A percentile compares a stretch with the other conserved stretches of the same genome.
phyloP scores from a whole-genome alignment of 2,113 vertebrate genomes.

The Mirza zaza region DNA sequence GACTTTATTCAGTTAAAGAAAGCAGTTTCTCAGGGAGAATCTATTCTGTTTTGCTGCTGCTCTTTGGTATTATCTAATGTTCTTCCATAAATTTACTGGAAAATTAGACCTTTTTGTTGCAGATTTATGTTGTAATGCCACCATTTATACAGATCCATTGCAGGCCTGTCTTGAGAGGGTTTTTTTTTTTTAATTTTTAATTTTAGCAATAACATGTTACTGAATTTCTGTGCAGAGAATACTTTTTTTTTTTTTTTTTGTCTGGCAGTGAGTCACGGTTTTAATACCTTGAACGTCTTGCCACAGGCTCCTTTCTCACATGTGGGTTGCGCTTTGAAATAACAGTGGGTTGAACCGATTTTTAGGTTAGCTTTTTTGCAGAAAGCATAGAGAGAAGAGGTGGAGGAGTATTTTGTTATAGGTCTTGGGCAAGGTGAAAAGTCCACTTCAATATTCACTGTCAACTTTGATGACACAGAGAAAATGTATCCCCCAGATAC shows the following conservation, averaged over 20 bases:
- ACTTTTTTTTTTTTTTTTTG: constrained; percentile 39
- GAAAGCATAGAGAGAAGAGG: neutral
- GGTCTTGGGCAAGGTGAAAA: constrained; percentile 46
- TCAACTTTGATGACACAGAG: constrained; percentile 32
- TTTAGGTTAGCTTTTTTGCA: constrained; percentile 53
- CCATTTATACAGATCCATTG: constrained; percentile 31
- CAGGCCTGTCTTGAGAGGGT: constrained; percentile 24
- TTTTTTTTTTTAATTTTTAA: constrained; percentile 34
- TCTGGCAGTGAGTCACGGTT: constrained; percentile 68
- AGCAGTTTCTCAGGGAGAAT: neutral
- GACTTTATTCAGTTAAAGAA: constrained; percentile 65
- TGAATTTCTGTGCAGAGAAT: constrained; percentile 61
- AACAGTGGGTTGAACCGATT: constrained; percentile 45
- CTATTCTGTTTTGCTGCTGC: constrained; percentile 5
- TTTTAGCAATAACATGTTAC: constrained; percentile 63
- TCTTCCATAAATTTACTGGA: constrained; percentile 49
- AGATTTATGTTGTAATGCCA: constrained; percentile 39
- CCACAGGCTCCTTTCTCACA: constrained; percentile 62
- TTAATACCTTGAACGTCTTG: constrained; percentile 71
- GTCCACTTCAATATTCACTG: neutral
- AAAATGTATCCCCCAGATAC: neutral
- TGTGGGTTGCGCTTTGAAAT: constrained; percentile 64
- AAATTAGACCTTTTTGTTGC: constrained; percentile 19
- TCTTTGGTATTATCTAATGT: constrained; percentile 41
- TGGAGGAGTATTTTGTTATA: neutral